Evolutionary conservation across 1,140 invertebrate genomes (phyloP).

Genomic region (Caenorhabditis briggsae): DNA sequence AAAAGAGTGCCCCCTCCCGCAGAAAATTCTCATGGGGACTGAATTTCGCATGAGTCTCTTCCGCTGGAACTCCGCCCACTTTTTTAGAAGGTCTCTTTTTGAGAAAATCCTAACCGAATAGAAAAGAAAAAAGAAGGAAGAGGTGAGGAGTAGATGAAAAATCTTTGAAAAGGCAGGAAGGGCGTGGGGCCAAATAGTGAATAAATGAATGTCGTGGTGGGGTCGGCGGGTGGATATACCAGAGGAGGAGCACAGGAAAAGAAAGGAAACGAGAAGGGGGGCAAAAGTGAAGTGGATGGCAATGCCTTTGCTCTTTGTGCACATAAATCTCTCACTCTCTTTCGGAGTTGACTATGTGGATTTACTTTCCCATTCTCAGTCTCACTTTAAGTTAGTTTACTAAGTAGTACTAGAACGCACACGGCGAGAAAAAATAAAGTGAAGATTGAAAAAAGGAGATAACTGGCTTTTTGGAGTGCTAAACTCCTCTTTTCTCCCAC

Average conservation of each 20-base stretch:
- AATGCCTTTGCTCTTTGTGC: slow-evolving; percentile 46
- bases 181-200: slow-evolving; percentile 23
- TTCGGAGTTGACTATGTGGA: background rate
- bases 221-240: slow-evolving; percentile 9
- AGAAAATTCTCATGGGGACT: slow-evolving; percentile 49
- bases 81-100: background rate
- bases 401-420: slow-evolving; percentile 48
- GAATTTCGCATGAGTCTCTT: slow-evolving; percentile 10
- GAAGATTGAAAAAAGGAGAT: background rate
- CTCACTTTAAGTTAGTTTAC: slow-evolving; percentile 28
- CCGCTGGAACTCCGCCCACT: background rate
- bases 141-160: background rate
- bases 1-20: background rate
- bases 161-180: background rate
- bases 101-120: background rate
- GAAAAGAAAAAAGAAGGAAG: background rate
- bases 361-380: background rate
- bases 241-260: slow-evolving; percentile 34
- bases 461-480: slow-evolving; percentile 24
- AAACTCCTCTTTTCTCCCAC: background rate
- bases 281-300: slow-evolving; percentile 54
- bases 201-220: slow-evolving; percentile 21
- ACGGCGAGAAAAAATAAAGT: background rate
- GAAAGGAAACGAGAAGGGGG: background rate
- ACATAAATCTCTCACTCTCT: slow-evolving; percentile 46